phyloP scores from a whole-genome alignment of 2,888 invertebrate genomes.

The Chymomyza amoena region DNA sequence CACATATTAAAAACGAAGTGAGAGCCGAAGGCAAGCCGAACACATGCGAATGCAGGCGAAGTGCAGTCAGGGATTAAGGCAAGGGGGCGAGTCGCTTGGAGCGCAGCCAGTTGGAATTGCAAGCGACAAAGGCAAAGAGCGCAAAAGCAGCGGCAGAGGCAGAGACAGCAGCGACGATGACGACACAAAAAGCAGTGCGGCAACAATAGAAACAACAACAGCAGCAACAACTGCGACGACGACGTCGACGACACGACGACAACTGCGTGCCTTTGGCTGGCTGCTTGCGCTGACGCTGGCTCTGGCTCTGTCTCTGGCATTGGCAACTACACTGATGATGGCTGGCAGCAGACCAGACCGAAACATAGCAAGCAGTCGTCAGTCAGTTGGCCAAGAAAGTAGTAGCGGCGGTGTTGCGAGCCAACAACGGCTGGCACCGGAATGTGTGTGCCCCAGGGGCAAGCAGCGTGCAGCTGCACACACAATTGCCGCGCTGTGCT shows the following conservation, averaged over 20 bases:
- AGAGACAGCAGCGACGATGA: background rate
- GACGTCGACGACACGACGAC: conserved; percentile 32
- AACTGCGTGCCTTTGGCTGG: conserved; percentile 30
- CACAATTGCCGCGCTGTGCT: conserved; percentile 24
- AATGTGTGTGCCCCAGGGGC: conserved; percentile 49
- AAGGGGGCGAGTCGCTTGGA: conserved; percentile 60
- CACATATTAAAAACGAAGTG: conserved; percentile 19
- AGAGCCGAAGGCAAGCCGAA: conserved; percentile 29
- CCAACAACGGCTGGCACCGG: conserved; percentile 69
- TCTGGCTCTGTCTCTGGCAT: conserved; percentile 29
- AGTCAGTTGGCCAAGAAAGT: conserved; percentile 77
- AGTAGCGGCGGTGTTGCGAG: conserved; percentile 72
- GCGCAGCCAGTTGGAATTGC: conserved; percentile 76
- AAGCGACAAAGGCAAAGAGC: conserved; percentile 27
- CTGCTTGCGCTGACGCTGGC: conserved; percentile 25
- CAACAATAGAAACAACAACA: conserved; percentile 10
- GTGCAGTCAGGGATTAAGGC: conserved; percentile 3
- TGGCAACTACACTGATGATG: conserved; percentile 51
- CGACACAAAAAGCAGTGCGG: conserved; percentile 1
- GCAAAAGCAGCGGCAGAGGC: background rate
- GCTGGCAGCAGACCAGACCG: conserved; percentile 68
- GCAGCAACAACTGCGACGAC: conserved; percentile 38
- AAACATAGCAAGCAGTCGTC: conserved; percentile 73
- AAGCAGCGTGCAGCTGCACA: conserved; percentile 28
- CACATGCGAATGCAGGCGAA: conserved; percentile 13